A percentile compares a stretch with the other conserved stretches of the same genome.
phyloP scores from a whole-genome alignment of 2,797 vertebrate species.

The Acrossocheilus wenchowensis region DNA sequence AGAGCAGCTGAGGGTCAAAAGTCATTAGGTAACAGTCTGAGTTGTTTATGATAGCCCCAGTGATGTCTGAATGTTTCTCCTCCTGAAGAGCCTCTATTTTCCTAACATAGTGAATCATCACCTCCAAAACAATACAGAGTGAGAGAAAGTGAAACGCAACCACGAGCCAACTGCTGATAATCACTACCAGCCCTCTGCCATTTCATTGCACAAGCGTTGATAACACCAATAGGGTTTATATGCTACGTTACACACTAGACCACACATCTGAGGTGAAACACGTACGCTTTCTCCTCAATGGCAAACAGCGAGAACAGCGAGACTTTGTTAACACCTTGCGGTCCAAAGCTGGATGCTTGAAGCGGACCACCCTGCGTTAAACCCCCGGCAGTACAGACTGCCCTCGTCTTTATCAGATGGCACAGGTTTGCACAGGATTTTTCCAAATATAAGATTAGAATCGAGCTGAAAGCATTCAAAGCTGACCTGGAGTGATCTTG shows the following conservation, averaged over 20 bases:
- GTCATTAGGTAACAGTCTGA: constrained; percentile 39
- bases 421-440: constrained; percentile 26
- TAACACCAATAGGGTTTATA: constrained; percentile 35
- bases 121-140: constrained; percentile 38
- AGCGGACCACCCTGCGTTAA: constrained; percentile 39
- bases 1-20: constrained; percentile 16
- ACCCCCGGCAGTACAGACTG: neutral
- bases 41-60: constrained; percentile 15
- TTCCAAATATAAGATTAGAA: constrained; percentile 34
- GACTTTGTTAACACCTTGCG: constrained; percentile 28
- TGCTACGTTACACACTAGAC: constrained; percentile 17
- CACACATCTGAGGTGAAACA: constrained; percentile 19
- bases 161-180: constrained; percentile 47
- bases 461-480: constrained; percentile 16
- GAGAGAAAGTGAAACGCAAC: constrained; percentile 23
- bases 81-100: constrained; percentile 27
- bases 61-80: constrained; percentile 39
- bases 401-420: constrained; percentile 40
- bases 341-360: neutral
- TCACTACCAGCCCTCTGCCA: constrained; percentile 47
- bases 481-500: constrained; percentile 7
- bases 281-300: constrained; percentile 3
- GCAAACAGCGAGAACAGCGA: neutral
- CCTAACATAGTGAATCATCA: constrained; percentile 40
- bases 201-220: constrained; percentile 26